phyloP scores from a whole-genome alignment of 2,888 invertebrate genomes.

The Amitus sp. region DNA sequence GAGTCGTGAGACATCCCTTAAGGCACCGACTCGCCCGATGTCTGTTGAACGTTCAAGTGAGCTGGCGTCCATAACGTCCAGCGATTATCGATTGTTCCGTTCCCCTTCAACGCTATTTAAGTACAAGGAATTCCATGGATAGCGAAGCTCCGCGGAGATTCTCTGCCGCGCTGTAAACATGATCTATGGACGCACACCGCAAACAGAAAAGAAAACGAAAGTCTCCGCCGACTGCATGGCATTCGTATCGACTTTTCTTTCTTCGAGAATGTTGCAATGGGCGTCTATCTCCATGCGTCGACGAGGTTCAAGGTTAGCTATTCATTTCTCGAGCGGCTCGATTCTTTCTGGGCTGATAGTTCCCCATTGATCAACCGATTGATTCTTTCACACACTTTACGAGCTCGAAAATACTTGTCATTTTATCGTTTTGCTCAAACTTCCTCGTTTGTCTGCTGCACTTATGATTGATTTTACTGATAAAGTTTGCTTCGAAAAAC shows the following conservation, averaged over 20 bases:
- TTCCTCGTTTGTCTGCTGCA: too few species aligned
- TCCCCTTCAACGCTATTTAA: constrained; percentile 35
- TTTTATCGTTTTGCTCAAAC: too few species aligned
- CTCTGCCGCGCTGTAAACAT: constrained; percentile 41
- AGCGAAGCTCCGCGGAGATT: constrained; percentile 39
- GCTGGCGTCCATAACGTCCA: constrained; percentile 46
- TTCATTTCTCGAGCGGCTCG: constrained; percentile 11
- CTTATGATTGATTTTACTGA: too few species aligned
- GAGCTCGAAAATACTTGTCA: too few species aligned
- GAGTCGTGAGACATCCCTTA: constrained; percentile 50
- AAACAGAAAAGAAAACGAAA: constrained; percentile 5
- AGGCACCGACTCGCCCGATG: constrained; percentile 23
- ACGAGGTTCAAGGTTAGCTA: constrained; percentile 13
- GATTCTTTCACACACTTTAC: too few species aligned
- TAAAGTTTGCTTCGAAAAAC: too few species aligned
- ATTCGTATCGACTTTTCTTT: constrained; percentile 8
- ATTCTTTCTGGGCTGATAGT: too few species aligned
- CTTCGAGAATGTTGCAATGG: constrained; percentile 7
- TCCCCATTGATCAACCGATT: too few species aligned
- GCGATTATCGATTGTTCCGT: constrained; percentile 58
- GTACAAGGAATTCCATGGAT: constrained; percentile 52
- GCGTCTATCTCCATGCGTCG: constrained; percentile 4
- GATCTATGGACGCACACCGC: constrained; percentile 24
- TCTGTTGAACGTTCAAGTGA: constrained; percentile 16
- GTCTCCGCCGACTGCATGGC: constrained; percentile 10